Evolutionary conservation across 2,888 invertebrate species (phyloP).

Genomic region (Drepana falcataria): DNA sequence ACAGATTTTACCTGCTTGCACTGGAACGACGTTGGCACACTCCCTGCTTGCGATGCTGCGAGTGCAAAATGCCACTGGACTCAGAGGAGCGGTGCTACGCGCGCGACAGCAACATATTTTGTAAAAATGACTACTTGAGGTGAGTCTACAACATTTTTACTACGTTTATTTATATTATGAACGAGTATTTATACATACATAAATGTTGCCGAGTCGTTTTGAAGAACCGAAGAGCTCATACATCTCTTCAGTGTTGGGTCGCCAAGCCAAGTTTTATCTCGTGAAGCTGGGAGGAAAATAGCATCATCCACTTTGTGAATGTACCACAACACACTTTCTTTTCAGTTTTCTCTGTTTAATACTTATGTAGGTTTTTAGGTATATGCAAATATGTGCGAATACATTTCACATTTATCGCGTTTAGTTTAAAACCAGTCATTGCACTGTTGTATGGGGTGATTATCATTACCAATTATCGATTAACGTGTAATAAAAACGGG

Average conservation of each 20-base stretch:
- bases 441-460: not conserved
- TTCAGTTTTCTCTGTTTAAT: no score
- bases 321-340: no score
- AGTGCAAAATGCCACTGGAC: constrained; percentile 93
- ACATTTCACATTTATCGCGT: not conserved
- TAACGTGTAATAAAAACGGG: not conserved
- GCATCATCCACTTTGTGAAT: no score
- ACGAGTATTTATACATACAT: no score
- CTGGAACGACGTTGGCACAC: constrained; percentile 96
- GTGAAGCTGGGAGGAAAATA: no score
- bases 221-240: no score
- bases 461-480: not conserved
- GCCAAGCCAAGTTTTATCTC: no score
- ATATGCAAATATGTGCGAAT: no score
- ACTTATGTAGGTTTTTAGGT: no score
- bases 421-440: not conserved
- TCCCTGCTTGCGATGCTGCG: constrained; percentile 92
- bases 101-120: constrained; percentile 95
- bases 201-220: no score
- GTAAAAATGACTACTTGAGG: constrained; percentile 98
- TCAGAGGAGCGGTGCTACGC: constrained; percentile 95
- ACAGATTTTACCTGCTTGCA: constrained; percentile 94
- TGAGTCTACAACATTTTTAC: constrained; percentile 67
- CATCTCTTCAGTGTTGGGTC: no score
- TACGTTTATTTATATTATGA: no score